These are phyloP conservation scores for Amphiduros pacificus DNA, from an alignment of 2,888 invertebrate species.

Conservation along the genomic window DNA sequence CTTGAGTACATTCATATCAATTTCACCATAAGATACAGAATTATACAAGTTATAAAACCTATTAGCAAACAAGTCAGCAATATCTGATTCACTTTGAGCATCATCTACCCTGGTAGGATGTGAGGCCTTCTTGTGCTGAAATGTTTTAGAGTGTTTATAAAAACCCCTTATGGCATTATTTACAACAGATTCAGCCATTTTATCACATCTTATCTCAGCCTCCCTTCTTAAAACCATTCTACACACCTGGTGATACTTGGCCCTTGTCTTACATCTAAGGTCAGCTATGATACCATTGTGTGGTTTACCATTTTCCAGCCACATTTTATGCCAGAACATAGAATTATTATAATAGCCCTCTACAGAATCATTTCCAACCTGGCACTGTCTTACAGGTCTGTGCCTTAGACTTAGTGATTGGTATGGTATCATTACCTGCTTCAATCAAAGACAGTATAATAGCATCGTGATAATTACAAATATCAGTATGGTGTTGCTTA, in stretches of 20 bases:
- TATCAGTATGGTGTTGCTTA: not conserved
- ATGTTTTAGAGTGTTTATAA: no score
- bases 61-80: no score
- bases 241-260: not conserved
- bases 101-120: no score
- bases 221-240: not conserved
- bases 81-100: no score
- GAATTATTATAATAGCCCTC: not conserved
- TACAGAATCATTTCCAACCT: slow-evolving; percentile 3
- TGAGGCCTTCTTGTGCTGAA: no score
- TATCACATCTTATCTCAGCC: no score
- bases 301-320: slow-evolving; percentile 6
- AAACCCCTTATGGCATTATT: no score
- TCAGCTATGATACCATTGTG: not conserved
- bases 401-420: not conserved
- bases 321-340: slow-evolving; percentile 3
- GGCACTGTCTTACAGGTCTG: not conserved
- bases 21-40: no score
- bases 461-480: not conserved
- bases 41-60: no score
- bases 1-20: no score
- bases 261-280: not conserved
- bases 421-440: not conserved
- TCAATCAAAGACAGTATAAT: not conserved
- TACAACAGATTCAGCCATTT: not conserved